Evolutionary conservation across 1,140 invertebrate species (phyloP).

Genomic region (Achatina immaculata): DNA sequence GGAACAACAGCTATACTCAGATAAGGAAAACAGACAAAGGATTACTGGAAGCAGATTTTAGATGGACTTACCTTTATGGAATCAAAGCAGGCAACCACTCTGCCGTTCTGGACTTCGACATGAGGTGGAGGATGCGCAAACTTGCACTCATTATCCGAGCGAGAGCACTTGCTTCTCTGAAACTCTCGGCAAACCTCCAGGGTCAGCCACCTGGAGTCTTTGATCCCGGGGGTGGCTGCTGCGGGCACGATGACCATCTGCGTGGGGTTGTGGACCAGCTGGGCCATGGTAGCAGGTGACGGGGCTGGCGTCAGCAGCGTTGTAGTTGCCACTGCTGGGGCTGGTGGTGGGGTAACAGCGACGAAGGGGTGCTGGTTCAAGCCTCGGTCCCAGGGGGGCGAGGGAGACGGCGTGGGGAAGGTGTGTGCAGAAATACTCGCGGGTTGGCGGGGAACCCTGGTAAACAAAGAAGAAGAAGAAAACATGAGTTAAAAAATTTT

Average conservation of each 20-base stretch:
- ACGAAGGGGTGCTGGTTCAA: not conserved
- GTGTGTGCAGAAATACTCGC: conserved; percentile 35
- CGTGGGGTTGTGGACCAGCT: conserved; percentile 78
- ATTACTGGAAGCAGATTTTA: not conserved
- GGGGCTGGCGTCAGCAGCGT: not conserved
- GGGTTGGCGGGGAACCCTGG: conserved; percentile 28
- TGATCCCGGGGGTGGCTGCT: conserved; percentile 78
- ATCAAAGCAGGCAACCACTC: conserved; percentile 99
- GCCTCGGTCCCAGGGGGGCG: conserved; percentile 38
- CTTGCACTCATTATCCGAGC: conserved; percentile 99
- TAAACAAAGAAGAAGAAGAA: not conserved
- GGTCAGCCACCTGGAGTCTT: conserved; percentile 99
- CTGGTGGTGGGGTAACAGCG: conserved; percentile 14
- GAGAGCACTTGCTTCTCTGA: conserved; percentile 98
- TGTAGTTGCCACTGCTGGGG: not conserved
- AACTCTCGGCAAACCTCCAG: conserved; percentile 99
- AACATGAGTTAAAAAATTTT: too few species aligned
- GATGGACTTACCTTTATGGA: conserved; percentile 95
- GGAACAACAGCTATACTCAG: too few species aligned
- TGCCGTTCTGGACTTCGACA: conserved; percentile 99
- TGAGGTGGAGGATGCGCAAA: conserved; percentile 99
- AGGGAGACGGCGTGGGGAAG: conserved; percentile 28
- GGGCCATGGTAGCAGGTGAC: conserved; percentile 79
- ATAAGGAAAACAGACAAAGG: too few species aligned
- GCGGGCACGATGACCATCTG: conserved; percentile 54